Conservation (phyloP, 2,888 invertebrate genomes). For the Polyploca ridens region DNA sequence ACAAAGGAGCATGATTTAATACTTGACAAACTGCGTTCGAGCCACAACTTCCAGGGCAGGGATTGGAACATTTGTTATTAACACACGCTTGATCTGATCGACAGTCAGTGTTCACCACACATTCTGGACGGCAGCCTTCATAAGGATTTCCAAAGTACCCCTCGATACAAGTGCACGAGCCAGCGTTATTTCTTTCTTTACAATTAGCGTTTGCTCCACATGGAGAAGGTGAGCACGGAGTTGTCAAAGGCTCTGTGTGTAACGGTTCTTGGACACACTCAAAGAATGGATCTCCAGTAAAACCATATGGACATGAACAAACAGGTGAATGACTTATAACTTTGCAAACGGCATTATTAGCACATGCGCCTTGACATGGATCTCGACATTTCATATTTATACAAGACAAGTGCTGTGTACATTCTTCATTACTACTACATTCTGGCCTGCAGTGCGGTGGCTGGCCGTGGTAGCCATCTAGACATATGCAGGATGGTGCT, state of each 20-base stretch:
- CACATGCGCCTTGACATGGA: conserved; percentile 90
- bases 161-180: conserved; percentile 88
- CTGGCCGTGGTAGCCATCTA: conserved; percentile 87
- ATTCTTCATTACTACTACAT: conserved; percentile 91
- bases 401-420: conserved; percentile 87
- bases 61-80: conserved; percentile 89
- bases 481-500: conserved; percentile 90
- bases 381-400: conserved; percentile 90
- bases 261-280: conserved; percentile 80
- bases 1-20: conserved; percentile 87
- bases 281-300: conserved; percentile 90
- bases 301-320: conserved; percentile 88
- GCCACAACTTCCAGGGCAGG: conserved; percentile 92
- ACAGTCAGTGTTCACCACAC: conserved; percentile 89
- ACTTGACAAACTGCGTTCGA: conserved; percentile 90
- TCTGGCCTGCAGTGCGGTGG: conserved; percentile 92
- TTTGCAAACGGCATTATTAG: conserved; percentile 89
- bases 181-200: conserved; percentile 84
- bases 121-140: conserved; percentile 91
- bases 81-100: conserved; percentile 88
- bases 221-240: conserved; percentile 86
- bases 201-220: conserved; percentile 88
- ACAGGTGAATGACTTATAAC: conserved; percentile 91
- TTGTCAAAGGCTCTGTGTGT: conserved; percentile 63
- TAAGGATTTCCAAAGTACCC: conserved; percentile 92